Evolutionary conservation across 2,113 vertebrate species (phyloP).

Genomic region (Chaetura pelagica): DNA sequence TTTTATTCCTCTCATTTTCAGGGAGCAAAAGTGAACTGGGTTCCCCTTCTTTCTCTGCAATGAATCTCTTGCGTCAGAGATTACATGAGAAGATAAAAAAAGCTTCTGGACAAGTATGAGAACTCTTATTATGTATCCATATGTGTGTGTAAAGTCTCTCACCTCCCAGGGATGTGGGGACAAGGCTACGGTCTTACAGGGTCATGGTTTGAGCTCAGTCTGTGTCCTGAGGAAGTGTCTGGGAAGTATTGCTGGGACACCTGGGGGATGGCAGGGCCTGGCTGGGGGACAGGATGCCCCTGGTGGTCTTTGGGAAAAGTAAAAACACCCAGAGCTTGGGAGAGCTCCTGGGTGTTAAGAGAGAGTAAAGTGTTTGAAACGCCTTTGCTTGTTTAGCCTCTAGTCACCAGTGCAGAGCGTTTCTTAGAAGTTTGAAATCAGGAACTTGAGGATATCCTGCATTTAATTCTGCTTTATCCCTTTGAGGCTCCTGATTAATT

Average conservation of each 20-base stretch:
- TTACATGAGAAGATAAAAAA: constrained; percentile 91
- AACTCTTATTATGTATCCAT: neutral
- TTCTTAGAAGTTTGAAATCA: neutral
- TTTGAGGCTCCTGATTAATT: neutral
- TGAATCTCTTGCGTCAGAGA: constrained; percentile 87
- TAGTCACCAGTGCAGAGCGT: accelerated
- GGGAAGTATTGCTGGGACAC: neutral
- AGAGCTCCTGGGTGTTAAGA: accelerated
- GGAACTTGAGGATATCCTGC: neutral
- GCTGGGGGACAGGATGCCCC: neutral
- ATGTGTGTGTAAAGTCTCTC: neutral
- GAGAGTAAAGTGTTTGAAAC: neutral
- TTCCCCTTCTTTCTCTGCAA: constrained; percentile 80
- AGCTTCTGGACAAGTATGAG: constrained; percentile 85
- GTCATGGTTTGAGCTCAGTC: neutral
- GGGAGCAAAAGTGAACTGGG: constrained; percentile 28
- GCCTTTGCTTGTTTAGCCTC: neutral
- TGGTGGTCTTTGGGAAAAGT: neutral
- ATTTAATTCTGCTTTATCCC: neutral
- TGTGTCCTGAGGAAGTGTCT: neutral
- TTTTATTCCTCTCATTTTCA: constrained; percentile 29
- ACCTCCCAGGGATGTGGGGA: neutral
- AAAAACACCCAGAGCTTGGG: neutral
- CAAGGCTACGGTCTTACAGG: neutral
- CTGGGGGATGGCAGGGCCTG: neutral